A percentile compares a stretch with the other conserved stretches of the same genome.
These are phyloP conservation scores for Sclerurus mexicanus DNA, from an alignment of 2,113 vertebrate species.

Conservation along the genomic window DNA sequence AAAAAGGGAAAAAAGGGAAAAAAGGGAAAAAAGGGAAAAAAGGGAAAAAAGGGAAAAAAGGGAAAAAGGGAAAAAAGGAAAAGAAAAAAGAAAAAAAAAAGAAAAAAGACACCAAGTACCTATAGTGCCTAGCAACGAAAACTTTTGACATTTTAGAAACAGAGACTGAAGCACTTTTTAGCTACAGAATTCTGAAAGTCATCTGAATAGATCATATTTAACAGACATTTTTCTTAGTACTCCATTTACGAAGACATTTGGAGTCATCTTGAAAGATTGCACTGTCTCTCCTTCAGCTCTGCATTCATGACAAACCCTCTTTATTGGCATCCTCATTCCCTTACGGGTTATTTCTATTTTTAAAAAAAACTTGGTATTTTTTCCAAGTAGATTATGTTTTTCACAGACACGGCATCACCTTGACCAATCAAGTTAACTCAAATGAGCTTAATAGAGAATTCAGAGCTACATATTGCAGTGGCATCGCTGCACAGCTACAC, in stretches of 20 bases:
- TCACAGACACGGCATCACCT: not conserved
- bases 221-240: not conserved
- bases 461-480: not conserved
- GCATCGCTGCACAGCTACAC: not conserved
- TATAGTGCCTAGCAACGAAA: slow-evolving; percentile 13
- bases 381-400: not conserved
- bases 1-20: too few relatives aligned
- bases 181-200: not conserved
- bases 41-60: too few relatives aligned
- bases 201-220: not conserved
- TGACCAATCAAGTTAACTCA: not conserved
- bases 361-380: not conserved
- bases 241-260: not conserved
- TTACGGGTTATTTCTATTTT: not conserved
- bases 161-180: not conserved
- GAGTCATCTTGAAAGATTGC: not conserved
- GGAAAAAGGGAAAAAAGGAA: fast-evolving
- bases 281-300: not conserved
- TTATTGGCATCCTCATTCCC: not conserved
- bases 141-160: not conserved
- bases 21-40: too few relatives aligned
- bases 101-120: not conserved
- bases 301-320: not conserved
- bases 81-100: not conserved
- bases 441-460: not conserved